Evolutionary conservation across 2,888 invertebrate genomes (phyloP).

Genomic region (Papilio protenor): DNA sequence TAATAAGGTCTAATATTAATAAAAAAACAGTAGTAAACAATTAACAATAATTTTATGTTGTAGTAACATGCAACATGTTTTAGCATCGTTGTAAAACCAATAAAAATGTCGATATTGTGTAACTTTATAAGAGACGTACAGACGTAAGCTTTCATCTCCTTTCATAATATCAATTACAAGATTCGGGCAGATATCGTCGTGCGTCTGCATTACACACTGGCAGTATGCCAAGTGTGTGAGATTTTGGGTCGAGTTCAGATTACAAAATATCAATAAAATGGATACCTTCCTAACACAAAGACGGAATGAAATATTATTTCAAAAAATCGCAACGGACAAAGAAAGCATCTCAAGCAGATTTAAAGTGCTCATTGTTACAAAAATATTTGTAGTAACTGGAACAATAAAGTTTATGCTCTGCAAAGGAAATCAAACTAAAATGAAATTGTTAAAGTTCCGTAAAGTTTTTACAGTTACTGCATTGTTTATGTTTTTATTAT

Average conservation of each 20-base stretch:
- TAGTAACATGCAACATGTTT: not conserved
- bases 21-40: no score
- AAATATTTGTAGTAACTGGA: not conserved
- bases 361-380: not conserved
- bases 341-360: not conserved
- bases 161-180: slow-evolving; percentile 34
- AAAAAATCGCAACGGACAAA: not conserved
- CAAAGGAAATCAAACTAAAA: not conserved
- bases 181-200: slow-evolving; percentile 24
- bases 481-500: not conserved
- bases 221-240: slow-evolving; percentile 26
- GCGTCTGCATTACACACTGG: slow-evolving; percentile 21
- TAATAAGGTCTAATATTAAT: no score
- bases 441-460: not conserved
- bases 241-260: slow-evolving; percentile 39
- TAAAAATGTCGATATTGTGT: not conserved
- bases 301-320: not conserved
- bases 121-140: slow-evolving; percentile 1
- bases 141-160: slow-evolving; percentile 22
- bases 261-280: slow-evolving; percentile 36
- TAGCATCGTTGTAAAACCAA: not conserved
- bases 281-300: slow-evolving; percentile 23
- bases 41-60: no score
- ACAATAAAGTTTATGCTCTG: not conserved
- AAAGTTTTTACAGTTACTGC: not conserved